Base-by-base conservation (phyloP, 1,140 invertebrate genomes). In the Rhopalosiphum padi region DNA sequence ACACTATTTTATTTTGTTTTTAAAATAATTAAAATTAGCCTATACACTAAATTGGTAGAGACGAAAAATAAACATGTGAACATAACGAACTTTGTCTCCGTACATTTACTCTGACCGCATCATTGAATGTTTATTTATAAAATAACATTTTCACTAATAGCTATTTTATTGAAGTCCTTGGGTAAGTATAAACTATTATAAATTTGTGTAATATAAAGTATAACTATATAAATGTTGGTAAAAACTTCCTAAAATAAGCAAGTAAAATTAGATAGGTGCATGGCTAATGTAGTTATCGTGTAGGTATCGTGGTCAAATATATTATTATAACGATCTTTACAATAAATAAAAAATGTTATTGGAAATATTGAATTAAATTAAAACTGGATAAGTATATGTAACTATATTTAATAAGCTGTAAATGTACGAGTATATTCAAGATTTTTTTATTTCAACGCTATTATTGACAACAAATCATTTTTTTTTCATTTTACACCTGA, bases 61-160 rank as follows among this genome's bases (percentile, higher is more conserved):
- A 77, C 60, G n/a, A 77, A 77, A 77, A 77, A n/a, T 77, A 77
- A 77, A n/a, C 60, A 77, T 15, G n/a, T n/a, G 60, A 5, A n/a
- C 30, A 68, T 68, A 68, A 68, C 60, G 46, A 51, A 51, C 48
- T 77, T 77, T 77, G 30, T n/a, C n/a, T 77, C 60, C 60, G 60
- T 77, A 77, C 60, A 77, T 77, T 77, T 77, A 77, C 60, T 77
- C n/a, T 0, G 60, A 77, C 15, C 60, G 30, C n/a, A 77, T 77
- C 60, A 21, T 77, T 77, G 60, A 35, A 77, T 77, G 60, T 77
- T 77, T 77, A 77, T 77, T 77, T 77, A 77, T 77, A 77, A 77
- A 77, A n/a, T 77, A 77, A n/a, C 15, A 77, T 77, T 77, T 77
- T 30, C 30, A 77, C 60, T 77, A 77, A n/a, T n/a, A 77, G 60